Evolutionary conservation across 37 sponge, comb jelly and placozoan species (phyloP), one percentile per base, ranked within the genome.

Genomic region (Axinella damicornis): DNA sequence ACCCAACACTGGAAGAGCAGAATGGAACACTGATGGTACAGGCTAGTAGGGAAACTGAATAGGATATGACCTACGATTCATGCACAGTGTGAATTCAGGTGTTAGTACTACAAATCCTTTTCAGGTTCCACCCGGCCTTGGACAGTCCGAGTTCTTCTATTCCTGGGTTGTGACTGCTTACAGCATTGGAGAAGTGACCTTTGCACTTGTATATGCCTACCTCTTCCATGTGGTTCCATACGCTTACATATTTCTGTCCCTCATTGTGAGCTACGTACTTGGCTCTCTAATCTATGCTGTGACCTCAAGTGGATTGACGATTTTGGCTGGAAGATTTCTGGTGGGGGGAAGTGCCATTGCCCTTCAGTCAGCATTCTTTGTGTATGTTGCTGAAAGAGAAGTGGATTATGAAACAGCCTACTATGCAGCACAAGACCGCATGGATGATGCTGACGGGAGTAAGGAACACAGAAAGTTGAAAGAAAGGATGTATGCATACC

Each of bases 41-140:
- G n/a, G n/a, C n/a, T n/a, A n/a, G n/a, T n/a, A n/a, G n/a, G n/a
- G n/a, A n/a, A n/a, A n/a, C n/a, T n/a, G n/a, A n/a, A n/a, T n/a
- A n/a, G n/a, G n/a, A n/a, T n/a, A n/a, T n/a, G n/a, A n/a, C n/a
- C n/a, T n/a, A n/a, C n/a, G n/a, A n/a, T n/a, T n/a, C n/a, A n/a
- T n/a, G n/a, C n/a, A n/a, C n/a, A n/a, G n/a, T n/a, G n/a, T n/a
- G n/a, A n/a, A n/a, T n/a, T n/a, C n/a, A n/a, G n/a, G n/a, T n/a
- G n/a, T n/a, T n/a, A n/a, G n/a, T n/a, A n/a, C n/a, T n/a, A n/a
- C n/a, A n/a, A n/a, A n/a, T n/a, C n/a, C n/a, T n/a, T n/a, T n/a
- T n/a, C 59, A 79, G 80, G 46, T 79, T 22, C 41, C 27, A 1
- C 80, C 65, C 53, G 80, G 80, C 25, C 69, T 79, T n/a, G 80